A percentile compares a stretch with the other conserved stretches of the same genome.
Evolutionary conservation across 2,113 vertebrate species (phyloP).

Genomic region (Trogon surrucura): DNA sequence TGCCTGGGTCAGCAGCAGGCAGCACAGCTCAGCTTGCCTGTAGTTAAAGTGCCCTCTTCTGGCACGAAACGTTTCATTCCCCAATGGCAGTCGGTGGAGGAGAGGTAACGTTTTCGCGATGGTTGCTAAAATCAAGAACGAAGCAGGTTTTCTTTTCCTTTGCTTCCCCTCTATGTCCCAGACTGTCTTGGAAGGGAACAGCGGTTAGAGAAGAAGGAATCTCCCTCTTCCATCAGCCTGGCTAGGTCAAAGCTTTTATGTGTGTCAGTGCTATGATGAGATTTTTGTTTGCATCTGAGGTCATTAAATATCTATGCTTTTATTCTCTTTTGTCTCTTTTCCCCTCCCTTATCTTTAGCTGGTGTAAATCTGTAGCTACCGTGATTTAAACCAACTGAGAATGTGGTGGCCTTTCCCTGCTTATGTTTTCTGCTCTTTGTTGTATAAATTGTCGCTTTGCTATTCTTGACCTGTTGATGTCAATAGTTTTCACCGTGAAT

Average conservation of each 20-base stretch:
- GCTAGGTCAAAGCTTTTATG: not conserved
- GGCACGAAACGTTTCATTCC: conserved; percentile 21
- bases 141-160: not conserved
- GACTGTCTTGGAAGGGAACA: not conserved
- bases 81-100: not conserved
- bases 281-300: not conserved
- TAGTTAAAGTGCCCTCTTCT: conserved; percentile 82
- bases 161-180: not conserved
- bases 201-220: not conserved
- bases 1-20: not conserved
- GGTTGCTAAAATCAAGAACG: not conserved
- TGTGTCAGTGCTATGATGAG: not conserved
- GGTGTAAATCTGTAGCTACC: not conserved
- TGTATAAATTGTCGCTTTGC: not conserved
- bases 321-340: not conserved
- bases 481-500: conserved; percentile 16
- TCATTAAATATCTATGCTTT: not conserved
- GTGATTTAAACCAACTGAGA: not conserved
- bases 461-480: conserved; percentile 31
- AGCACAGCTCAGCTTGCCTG: conserved; percentile 56
- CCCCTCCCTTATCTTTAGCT: not conserved
- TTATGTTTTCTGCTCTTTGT: not conserved
- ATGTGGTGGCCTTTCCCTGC: not conserved
- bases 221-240: not conserved
- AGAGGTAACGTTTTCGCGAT: not conserved